A percentile compares a stretch with the other conserved stretches of the same genome.
phyloP scores from a whole-genome alignment of 2,113 vertebrate genomes.

The Leucopsar rothschildi region DNA sequence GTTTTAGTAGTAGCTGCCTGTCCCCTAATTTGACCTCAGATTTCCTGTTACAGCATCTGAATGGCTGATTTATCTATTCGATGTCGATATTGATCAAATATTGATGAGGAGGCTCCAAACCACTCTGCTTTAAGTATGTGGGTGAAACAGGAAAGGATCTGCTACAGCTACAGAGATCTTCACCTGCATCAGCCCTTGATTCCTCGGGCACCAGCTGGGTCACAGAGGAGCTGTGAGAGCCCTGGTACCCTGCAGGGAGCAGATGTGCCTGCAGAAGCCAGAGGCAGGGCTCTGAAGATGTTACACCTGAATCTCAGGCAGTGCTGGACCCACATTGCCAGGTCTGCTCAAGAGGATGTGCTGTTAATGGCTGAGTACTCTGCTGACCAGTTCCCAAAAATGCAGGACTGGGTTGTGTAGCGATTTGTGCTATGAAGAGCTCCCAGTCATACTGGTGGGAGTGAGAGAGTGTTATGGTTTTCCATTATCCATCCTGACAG shows the following conservation, averaged over 20 bases:
- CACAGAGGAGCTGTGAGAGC: neutral
- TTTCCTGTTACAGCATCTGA: neutral
- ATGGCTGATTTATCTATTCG: conserved; percentile 21
- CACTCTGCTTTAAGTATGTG: neutral
- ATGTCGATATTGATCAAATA: neutral
- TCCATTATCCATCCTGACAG: neutral
- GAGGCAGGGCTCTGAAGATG: neutral
- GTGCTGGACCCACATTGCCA: neutral
- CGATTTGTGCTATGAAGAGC: neutral
- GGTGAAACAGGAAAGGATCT: neutral
- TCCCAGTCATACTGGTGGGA: neutral
- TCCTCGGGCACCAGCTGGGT: neutral
- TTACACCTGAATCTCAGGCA: neutral
- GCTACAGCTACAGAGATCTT: neutral
- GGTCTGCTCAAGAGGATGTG: neutral
- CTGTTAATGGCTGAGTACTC: neutral
- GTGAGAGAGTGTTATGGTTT: neutral
- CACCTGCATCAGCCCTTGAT: neutral
- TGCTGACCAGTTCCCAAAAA: neutral
- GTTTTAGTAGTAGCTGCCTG: conserved; percentile 39
- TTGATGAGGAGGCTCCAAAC: neutral
- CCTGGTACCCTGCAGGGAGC: neutral
- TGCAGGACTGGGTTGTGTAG: neutral
- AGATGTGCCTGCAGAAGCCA: neutral
- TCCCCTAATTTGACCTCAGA: neutral